Evolutionary conservation across 2,888 invertebrate genomes (phyloP).

Genomic region (Cinara cedri): DNA sequence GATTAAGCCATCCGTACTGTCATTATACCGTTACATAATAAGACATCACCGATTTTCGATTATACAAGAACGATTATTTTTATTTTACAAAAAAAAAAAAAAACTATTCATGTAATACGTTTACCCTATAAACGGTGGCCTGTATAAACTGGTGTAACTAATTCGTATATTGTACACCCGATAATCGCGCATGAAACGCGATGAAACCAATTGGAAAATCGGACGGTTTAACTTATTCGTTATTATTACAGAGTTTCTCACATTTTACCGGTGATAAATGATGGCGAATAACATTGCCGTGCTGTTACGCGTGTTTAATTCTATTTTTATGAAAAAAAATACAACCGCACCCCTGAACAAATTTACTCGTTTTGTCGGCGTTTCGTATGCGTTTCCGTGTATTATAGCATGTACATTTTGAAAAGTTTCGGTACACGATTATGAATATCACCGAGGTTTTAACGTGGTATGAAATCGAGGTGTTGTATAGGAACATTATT

Average conservation of each 20-base stretch:
- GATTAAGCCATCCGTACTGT: constrained; percentile 41
- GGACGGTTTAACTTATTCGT: constrained; percentile 6
- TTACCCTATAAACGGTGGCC: constrained; percentile 37
- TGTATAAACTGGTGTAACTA: constrained; percentile 27
- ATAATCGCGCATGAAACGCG: constrained; percentile 30
- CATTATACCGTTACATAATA: constrained; percentile 1
- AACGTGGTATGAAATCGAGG: too few relatives aligned
- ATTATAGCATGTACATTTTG: too few relatives aligned
- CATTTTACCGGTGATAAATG: constrained; percentile 31
- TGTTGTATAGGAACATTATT: too few relatives aligned
- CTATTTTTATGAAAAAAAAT: background rate
- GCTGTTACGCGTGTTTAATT: background rate
- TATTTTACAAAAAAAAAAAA: constrained; percentile 15
- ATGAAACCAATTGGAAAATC: constrained; percentile 47
- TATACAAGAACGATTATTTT: constrained; percentile 12
- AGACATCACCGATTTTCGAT: constrained; percentile 32
- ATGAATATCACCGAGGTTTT: too few relatives aligned
- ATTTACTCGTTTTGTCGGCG: too few relatives aligned
- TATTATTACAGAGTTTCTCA: constrained; percentile 3
- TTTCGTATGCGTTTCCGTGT: too few relatives aligned
- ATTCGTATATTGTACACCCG: constrained; percentile 22
- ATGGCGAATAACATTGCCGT: background rate
- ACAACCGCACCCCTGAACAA: too few relatives aligned
- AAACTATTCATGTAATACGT: constrained; percentile 15
- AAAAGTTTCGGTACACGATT: too few relatives aligned